A percentile compares a stretch with the other conserved stretches of the same genome.
Conservation (phyloP, 2,888 invertebrate genomes). For the Spisula subtruncata region DNA sequence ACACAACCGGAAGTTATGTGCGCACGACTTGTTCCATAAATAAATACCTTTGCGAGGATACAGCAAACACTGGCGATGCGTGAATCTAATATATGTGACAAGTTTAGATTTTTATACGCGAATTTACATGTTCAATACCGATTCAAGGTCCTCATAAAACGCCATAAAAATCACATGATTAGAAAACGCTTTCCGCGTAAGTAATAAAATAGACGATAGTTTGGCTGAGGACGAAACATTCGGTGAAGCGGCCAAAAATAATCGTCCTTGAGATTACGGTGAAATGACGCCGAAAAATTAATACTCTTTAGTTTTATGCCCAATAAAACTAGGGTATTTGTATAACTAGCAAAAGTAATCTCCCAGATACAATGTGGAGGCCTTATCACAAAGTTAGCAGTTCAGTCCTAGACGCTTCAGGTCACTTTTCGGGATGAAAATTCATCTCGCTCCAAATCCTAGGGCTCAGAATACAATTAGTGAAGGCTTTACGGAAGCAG, state of each 20-base stretch:
- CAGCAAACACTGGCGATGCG: background rate
- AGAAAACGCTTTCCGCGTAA: slow-evolving; percentile 29
- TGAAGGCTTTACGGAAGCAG: slow-evolving; percentile 54
- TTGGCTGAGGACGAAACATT: background rate
- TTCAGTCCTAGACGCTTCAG: slow-evolving; percentile 55
- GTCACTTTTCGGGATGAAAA: slow-evolving; percentile 73
- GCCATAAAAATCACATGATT: slow-evolving; percentile 44
- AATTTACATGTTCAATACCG: slow-evolving; percentile 53
- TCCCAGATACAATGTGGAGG: slow-evolving; percentile 39
- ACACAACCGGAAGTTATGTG: slow-evolving; percentile 37
- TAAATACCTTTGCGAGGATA: background rate
- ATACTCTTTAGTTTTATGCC: slow-evolving; percentile 73
- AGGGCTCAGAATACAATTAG: slow-evolving; percentile 72
- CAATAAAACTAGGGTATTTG: slow-evolving; percentile 69
- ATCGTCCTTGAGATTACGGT: slow-evolving; percentile 65
- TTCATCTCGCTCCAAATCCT: slow-evolving; percentile 58
- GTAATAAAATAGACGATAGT: slow-evolving; percentile 46
- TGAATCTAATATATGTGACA: slow-evolving; percentile 40
- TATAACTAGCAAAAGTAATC: slow-evolving; percentile 64
- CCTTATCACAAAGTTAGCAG: slow-evolving; percentile 61
- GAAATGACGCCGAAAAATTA: slow-evolving; percentile 75
- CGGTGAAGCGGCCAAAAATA: slow-evolving; percentile 54
- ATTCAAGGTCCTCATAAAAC: slow-evolving; percentile 45
- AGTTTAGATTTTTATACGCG: slow-evolving; percentile 44
- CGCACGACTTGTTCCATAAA: slow-evolving; percentile 18